Evolutionary conservation across 2,797 vertebrate species (phyloP).

Genomic region (Lepilemur ruficaudatus): DNA sequence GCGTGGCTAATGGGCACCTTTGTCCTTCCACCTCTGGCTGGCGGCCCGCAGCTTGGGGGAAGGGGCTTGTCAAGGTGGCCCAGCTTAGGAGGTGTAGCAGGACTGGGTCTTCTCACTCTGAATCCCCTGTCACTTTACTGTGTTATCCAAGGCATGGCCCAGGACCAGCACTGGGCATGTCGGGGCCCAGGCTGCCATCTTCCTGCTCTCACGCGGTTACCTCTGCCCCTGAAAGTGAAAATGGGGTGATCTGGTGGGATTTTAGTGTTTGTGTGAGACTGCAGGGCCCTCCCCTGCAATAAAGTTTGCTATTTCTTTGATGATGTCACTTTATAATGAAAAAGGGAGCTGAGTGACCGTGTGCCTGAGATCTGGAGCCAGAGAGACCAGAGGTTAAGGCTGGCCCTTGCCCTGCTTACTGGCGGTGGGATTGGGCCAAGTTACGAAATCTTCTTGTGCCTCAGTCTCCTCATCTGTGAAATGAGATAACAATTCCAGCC

Average conservation of each 20-base stretch:
- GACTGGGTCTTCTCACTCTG: background rate
- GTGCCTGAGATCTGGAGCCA: background rate
- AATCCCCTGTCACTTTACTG: background rate
- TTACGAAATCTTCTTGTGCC: background rate
- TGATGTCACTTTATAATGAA: background rate
- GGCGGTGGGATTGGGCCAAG: background rate
- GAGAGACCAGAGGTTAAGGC: background rate
- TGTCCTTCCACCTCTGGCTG: background rate
- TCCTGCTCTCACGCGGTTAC: background rate
- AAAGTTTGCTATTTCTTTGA: background rate
- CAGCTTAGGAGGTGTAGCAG: background rate
- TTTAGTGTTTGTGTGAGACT: background rate
- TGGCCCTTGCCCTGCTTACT: background rate
- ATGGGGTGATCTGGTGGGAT: background rate
- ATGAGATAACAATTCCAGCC: background rate
- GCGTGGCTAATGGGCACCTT: background rate
- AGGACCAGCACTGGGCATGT: background rate
- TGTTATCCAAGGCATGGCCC: background rate
- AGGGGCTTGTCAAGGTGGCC: background rate
- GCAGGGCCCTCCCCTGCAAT: rapidly evolving
- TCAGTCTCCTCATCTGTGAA: background rate
- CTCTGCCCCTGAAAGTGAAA: background rate
- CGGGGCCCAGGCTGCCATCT: rapidly evolving
- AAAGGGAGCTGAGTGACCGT: background rate
- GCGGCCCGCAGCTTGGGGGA: background rate